Conservation (phyloP, 2,113 vertebrate genomes). For the Colistium nudipinnis region DNA sequence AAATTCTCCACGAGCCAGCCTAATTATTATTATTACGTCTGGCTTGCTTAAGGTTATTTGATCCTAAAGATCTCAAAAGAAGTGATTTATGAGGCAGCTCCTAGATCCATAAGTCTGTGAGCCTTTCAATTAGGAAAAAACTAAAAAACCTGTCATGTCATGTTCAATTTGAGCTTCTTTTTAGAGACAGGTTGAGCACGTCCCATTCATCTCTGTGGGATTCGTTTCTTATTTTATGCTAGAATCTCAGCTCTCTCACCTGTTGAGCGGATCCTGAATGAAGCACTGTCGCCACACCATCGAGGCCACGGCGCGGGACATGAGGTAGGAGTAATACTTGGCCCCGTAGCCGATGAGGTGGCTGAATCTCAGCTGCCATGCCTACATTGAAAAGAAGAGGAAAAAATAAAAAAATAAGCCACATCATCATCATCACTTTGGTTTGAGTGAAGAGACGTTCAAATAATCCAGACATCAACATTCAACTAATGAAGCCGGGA, state of each 20-base stretch:
- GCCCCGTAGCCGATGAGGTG: slow-evolving; percentile 97
- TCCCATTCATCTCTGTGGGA: not conserved
- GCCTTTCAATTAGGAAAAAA: too few species aligned
- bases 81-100: too few species aligned
- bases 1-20: too few species aligned
- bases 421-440: not conserved
- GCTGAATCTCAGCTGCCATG: slow-evolving; percentile 97
- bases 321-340: slow-evolving; percentile 98
- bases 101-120: too few species aligned
- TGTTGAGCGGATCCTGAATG: slow-evolving; percentile 90
- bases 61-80: too few species aligned
- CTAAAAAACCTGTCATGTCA: too few species aligned
- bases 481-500: not conserved
- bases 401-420: slow-evolving; percentile 16
- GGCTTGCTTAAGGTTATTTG: too few species aligned
- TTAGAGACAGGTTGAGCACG: not conserved
- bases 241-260: slow-evolving; percentile 78
- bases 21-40: too few species aligned
- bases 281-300: slow-evolving; percentile 99
- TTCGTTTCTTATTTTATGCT: not conserved
- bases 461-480: slow-evolving; percentile 1
- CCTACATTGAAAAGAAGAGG: slow-evolving; percentile 85
- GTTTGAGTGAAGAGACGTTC: not conserved
- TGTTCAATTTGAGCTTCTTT: too few species aligned
- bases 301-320: slow-evolving; percentile 97